Percentiles rank a stretch among this genome's conserved stretches.
phyloP scores from a whole-genome alignment of 2,797 vertebrate species.

The Coendou prehensilis region DNA sequence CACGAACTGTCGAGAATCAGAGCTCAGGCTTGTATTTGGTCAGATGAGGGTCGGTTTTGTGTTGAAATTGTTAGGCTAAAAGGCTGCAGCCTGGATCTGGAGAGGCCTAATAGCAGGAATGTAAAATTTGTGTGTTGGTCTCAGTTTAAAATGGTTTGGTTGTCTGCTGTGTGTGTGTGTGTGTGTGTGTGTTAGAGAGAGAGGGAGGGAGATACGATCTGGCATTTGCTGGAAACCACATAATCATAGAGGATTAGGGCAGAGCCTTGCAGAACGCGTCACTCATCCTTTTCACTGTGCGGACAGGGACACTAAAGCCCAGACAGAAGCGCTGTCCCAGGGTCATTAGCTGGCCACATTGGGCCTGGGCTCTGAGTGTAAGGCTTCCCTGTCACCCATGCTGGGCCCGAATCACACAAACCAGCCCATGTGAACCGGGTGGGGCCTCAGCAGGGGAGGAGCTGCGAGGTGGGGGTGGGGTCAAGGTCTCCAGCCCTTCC shows the following conservation, averaged over 20 bases:
- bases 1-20: neutral
- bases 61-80: neutral
- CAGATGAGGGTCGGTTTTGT: neutral
- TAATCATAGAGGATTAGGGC: neutral
- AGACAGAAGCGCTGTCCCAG: neutral
- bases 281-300: neutral
- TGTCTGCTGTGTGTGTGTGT: neutral
- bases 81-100: neutral
- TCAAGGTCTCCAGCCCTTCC: neutral
- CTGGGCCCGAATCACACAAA: neutral
- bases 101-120: neutral
- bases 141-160: neutral
- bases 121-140: neutral
- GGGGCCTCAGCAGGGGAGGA: neutral
- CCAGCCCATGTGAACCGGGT: no score
- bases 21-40: neutral
- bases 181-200: neutral
- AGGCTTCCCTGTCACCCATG: neutral
- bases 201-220: neutral
- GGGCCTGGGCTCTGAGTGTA: neutral
- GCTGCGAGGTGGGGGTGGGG: neutral
- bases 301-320: neutral
- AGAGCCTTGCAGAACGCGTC: neutral
- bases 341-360: neutral
- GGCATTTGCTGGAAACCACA: slow-evolving; percentile 25